Evolutionary conservation across 2,113 vertebrate genomes (phyloP), one percentile per base, ranked within the genome.

Genomic region (Microtus montanus): DNA sequence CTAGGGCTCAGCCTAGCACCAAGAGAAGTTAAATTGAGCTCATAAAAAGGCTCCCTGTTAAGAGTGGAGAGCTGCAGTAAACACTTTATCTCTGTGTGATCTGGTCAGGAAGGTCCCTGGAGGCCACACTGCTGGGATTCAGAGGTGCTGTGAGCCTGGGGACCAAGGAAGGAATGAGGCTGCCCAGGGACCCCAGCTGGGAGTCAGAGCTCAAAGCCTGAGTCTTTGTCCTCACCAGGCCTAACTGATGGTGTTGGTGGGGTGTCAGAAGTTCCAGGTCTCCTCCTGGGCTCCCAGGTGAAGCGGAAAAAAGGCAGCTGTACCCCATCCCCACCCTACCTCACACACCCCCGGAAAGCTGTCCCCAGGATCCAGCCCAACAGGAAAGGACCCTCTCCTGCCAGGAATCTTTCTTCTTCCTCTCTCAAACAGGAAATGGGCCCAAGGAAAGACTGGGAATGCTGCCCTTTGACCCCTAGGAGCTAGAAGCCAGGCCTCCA

Each of bases 391-490:
- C 86, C 41, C 9, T 94, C 95, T 94, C 93, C 87, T 89, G 92
- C 52, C 28, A 26, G 58, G 61, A n/a, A 79, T 84, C 92, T 85
- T 83, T 94, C 90, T 95, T 84, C 88, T 96, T 96, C 94, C 89
- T 94, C 75, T 97, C 86, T 91, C 82, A 89, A 92, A 95, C 79
- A 97, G 97, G 95, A 98, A 97, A 89, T 64, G n/a, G 74, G 83
- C 88, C 84, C 58, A 24, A 87, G 92, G 93, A 94, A 93, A 87
- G 70, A 38, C 87, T 92, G 49, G 87, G 87, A 95, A 47, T 30
- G 73, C 64, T 95, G 89, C 90, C 97, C 96, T 97, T 95, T 97
- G 96, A 96, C 96, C 96, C 84, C n/a, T 7, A 70, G n/a, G 82
- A 90, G 73, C 68, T 68, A 85, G 68, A 71, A 96, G 83, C 89